These are phyloP conservation scores for Andrena trimmerana DNA, from an alignment of 2,888 invertebrate species.

Conservation along the genomic window DNA sequence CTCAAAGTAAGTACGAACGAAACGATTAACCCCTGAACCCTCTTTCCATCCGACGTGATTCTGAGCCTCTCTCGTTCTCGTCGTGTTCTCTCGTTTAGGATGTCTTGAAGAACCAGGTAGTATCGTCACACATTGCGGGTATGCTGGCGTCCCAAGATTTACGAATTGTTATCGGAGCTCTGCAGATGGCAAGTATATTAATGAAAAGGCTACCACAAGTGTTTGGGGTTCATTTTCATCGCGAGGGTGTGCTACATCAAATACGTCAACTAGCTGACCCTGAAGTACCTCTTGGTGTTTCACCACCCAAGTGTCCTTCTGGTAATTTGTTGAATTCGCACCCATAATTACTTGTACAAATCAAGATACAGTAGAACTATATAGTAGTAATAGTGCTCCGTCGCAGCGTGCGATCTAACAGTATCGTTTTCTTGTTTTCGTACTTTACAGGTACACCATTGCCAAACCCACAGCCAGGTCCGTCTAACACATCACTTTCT, in stretches of 20 bases:
- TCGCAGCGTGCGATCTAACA: conserved; percentile 3
- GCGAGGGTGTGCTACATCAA: conserved; percentile 99
- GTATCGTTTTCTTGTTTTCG: not conserved
- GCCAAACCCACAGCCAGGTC: conserved; percentile 84
- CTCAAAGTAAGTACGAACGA: conserved; percentile 87
- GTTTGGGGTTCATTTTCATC: conserved; percentile 97
- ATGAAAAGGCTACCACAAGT: conserved; percentile 98
- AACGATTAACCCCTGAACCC: not conserved
- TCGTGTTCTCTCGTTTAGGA: conserved; percentile 78
- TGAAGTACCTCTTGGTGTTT: conserved; percentile 86
- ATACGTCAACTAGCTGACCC: conserved; percentile 91
- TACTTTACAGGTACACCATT: conserved; percentile 80
- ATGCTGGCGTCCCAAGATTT: conserved; percentile 99
- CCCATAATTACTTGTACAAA: conserved; percentile 1
- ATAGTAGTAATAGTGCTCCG: too few relatives aligned
- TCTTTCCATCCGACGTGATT: conserved; percentile 6
- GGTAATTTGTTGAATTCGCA: conserved; percentile 70
- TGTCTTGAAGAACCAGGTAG: conserved; percentile 90
- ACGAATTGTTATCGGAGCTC: conserved; percentile 97
- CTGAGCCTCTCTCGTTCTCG: conserved; percentile 6
- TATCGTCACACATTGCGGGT: conserved; percentile 98
- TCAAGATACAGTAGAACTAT: not conserved
- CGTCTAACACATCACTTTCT: conserved; percentile 83
- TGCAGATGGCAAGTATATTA: conserved; percentile 98
- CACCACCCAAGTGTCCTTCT: conserved; percentile 85